These are phyloP conservation scores for Koerneria pararmatus DNA, from an alignment of 2,888 invertebrate species.

Conservation along the genomic window DNA sequence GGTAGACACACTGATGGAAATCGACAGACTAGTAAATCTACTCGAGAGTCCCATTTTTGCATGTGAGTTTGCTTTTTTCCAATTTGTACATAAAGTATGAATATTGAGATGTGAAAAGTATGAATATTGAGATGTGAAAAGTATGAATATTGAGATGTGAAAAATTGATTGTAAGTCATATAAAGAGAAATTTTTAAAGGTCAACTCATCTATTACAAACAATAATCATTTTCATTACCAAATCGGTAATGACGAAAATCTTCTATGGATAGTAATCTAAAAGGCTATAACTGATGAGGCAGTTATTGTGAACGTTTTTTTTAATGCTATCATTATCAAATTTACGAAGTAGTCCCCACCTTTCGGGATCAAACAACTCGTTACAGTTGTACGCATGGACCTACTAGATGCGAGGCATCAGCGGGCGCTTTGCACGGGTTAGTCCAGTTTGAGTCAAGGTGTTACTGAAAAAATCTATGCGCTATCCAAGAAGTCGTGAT, in stretches of 20 bases:
- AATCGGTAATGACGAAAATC: neutral
- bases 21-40: slow-evolving; percentile 92
- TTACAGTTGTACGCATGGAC: slow-evolving; percentile 82
- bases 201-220: too few relatives aligned
- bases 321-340: too few relatives aligned
- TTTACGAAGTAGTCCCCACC: too few relatives aligned
- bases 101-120: too few relatives aligned
- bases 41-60: slow-evolving; percentile 98
- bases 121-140: too few relatives aligned
- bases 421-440: slow-evolving; percentile 59
- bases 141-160: neutral
- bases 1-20: slow-evolving; percentile 88
- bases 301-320: too few relatives aligned
- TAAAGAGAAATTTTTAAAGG: too few relatives aligned
- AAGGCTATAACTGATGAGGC: slow-evolving; percentile 7
- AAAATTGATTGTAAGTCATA: slow-evolving; percentile 12
- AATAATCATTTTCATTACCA: slow-evolving; percentile 1
- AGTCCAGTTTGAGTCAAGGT: too few relatives aligned
- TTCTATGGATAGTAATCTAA: neutral
- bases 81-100: too few relatives aligned
- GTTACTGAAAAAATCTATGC: too few relatives aligned
- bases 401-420: slow-evolving; percentile 75
- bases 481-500: too few relatives aligned
- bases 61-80: slow-evolving; percentile 70
- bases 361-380: too few relatives aligned